Percentiles rank a stretch among this genome's conserved stretches.
These are phyloP conservation scores for Phortica magna DNA, from an alignment of 2,888 invertebrate species.

Conservation along the genomic window DNA sequence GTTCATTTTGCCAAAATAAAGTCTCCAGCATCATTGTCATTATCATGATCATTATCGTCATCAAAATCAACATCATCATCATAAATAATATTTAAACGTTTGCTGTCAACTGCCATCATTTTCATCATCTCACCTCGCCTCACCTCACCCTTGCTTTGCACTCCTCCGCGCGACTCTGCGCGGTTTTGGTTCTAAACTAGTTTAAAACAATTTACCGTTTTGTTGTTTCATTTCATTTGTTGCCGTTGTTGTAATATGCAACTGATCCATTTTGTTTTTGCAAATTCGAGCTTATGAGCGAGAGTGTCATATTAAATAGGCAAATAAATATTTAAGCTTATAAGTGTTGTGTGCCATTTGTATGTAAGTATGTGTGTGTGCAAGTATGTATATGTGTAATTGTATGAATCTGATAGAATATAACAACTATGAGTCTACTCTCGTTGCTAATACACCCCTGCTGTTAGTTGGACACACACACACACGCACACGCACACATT, in stretches of 20 bases:
- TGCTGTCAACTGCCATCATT: neutral
- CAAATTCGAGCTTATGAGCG: conserved; percentile 1
- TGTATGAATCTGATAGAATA: neutral
- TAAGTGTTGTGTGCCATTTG: conserved; percentile 8
- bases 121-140: neutral
- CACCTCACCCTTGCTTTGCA: neutral
- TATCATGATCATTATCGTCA: neutral
- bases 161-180: neutral
- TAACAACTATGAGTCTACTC: neutral
- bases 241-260: conserved; percentile 25
- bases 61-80: neutral
- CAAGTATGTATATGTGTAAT: conserved; percentile 25
- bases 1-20: too few species aligned
- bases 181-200: conserved; percentile 38
- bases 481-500: neutral
- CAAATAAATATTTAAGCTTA: neutral
- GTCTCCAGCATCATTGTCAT: too few species aligned
- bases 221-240: conserved; percentile 41
- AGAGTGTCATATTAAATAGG: conserved; percentile 16
- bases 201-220: conserved; percentile 50
- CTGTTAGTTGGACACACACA: neutral
- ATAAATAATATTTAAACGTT: conserved; percentile 22
- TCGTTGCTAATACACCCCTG: conserved; percentile 19
- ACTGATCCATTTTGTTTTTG: conserved; percentile 11
- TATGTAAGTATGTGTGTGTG: conserved; percentile 37